Evolutionary conservation across 1,140 invertebrate species (phyloP).

Genomic region (Xylocopa sonorina): DNA sequence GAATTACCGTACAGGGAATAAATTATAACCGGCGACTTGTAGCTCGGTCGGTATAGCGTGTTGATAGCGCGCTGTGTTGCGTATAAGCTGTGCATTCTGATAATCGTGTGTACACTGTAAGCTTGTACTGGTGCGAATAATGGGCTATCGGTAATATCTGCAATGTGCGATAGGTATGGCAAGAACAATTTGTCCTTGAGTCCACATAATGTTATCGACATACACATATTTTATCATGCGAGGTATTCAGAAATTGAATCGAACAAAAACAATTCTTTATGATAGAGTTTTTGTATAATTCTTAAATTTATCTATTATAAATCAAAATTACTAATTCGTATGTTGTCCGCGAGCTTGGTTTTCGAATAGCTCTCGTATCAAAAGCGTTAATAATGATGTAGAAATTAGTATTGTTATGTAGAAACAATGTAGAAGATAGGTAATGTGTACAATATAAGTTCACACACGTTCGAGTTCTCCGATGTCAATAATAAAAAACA

Average conservation of each 20-base stretch:
- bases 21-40: neutral
- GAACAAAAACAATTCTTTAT: too few species aligned
- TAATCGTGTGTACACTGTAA: neutral
- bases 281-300: too few species aligned
- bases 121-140: slow-evolving; percentile 1
- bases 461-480: too few species aligned
- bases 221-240: too few species aligned
- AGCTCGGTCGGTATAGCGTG: neutral
- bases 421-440: too few species aligned
- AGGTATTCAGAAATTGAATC: too few species aligned
- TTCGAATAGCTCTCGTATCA: too few species aligned
- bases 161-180: neutral
- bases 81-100: neutral
- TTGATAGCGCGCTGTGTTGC: neutral
- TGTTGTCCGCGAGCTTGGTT: neutral
- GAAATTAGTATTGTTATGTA: too few species aligned
- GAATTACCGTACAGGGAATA: slow-evolving; percentile 24
- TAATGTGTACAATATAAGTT: too few species aligned
- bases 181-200: neutral
- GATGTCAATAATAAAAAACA: too few species aligned
- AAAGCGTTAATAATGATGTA: too few species aligned
- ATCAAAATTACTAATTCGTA: neutral
- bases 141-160: neutral
- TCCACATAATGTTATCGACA: too few species aligned
- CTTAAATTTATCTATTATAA: neutral